Percentiles rank a stretch among this genome's conserved stretches.
These are phyloP conservation scores for Oceanodroma tethys DNA, from an alignment of 2,113 vertebrate genomes.

Conservation along the genomic window DNA sequence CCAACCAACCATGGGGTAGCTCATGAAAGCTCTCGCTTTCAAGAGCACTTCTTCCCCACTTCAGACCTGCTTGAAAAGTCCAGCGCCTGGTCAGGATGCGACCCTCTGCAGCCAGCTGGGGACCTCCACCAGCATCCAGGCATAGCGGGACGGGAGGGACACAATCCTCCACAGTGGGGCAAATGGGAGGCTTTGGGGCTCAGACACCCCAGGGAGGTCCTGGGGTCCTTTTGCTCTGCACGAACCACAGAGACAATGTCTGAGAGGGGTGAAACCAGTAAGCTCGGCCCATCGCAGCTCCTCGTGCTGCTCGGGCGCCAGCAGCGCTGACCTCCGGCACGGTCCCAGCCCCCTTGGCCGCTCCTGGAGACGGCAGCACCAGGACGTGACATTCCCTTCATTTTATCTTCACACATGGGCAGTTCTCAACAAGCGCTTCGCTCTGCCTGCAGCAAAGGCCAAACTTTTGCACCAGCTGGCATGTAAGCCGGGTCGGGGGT, in stretches of 20 bases:
- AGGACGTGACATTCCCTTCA: slow-evolving; percentile 16
- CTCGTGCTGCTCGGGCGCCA: neutral
- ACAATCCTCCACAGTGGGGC: neutral
- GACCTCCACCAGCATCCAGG: neutral
- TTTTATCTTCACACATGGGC: slow-evolving; percentile 50
- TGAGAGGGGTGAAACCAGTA: neutral
- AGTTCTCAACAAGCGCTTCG: neutral
- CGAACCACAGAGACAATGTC: accelerated
- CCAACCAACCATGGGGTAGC: accelerated
- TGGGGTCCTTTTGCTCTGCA: neutral
- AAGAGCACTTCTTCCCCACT: neutral
- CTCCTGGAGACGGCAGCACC: neutral
- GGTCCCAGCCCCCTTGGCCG: neutral
- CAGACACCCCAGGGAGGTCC: neutral
- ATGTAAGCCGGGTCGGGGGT: accelerated
- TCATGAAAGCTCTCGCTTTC: neutral
- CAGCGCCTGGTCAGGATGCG: neutral
- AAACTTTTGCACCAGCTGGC: neutral
- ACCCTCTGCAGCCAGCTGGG: neutral
- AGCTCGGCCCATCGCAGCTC: neutral
- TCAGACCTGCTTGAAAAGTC: neutral
- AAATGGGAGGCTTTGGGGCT: neutral
- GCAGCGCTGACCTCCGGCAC: accelerated
- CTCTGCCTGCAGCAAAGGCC: neutral
- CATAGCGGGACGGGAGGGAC: accelerated